These are phyloP conservation scores for Eublepharis macularius DNA, from an alignment of 2,113 vertebrate genomes.

Conservation along the genomic window DNA sequence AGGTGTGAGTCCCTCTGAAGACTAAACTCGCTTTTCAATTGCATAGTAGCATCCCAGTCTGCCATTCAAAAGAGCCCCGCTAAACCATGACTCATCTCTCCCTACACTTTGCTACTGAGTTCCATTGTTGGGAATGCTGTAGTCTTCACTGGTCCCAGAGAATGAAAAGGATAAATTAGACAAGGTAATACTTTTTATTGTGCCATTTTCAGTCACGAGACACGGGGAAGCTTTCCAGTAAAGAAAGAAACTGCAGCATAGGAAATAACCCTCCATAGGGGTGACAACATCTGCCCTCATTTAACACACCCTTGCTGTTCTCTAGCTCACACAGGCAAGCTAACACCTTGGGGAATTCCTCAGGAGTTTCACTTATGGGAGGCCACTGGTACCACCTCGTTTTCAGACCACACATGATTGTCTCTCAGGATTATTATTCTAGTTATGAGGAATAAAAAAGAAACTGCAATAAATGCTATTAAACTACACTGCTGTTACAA, in stretches of 20 bases:
- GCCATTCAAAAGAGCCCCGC: slow-evolving; percentile 22
- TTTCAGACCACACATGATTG: neutral
- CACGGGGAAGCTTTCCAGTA: slow-evolving; percentile 2
- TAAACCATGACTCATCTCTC: slow-evolving; percentile 50
- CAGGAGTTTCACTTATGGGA: neutral
- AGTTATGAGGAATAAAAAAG: neutral
- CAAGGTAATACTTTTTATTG: neutral
- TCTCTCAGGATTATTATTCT: neutral
- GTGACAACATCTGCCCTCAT: slow-evolving; percentile 13
- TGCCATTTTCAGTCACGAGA: neutral
- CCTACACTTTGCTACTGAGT: slow-evolving; percentile 34
- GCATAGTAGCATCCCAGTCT: slow-evolving; percentile 27
- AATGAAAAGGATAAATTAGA: neutral
- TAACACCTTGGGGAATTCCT: neutral
- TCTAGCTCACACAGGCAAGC: slow-evolving; percentile 31
- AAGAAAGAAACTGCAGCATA: slow-evolving; percentile 17
- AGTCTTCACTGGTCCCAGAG: neutral
- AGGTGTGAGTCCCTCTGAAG: neutral
- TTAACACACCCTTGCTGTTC: slow-evolving; percentile 30
- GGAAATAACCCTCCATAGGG: slow-evolving; percentile 42
- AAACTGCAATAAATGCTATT: neutral
- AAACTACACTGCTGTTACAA: neutral
- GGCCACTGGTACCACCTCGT: neutral
- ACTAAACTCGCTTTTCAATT: neutral
- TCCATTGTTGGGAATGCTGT: slow-evolving; percentile 46